Evolutionary conservation across 2,888 invertebrate genomes (phyloP).

Genomic region (Melieria crassipennis): DNA sequence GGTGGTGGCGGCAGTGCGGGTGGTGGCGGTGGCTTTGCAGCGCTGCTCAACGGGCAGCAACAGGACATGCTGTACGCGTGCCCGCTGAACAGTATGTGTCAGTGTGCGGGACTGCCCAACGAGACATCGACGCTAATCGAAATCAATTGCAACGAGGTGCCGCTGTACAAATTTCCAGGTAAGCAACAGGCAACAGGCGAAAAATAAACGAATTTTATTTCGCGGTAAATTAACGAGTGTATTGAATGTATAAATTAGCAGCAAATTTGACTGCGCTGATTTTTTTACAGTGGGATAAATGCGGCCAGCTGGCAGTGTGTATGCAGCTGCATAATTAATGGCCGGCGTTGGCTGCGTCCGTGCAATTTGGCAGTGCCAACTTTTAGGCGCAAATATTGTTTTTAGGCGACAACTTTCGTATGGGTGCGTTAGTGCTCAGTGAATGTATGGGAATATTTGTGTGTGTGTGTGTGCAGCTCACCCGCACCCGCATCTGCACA

Average conservation of each 20-base stretch:
- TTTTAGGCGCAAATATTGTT: too few species aligned
- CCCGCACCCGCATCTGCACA: slow-evolving; percentile 7
- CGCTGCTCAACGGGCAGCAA: slow-evolving; percentile 61
- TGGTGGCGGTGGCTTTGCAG: slow-evolving; percentile 53
- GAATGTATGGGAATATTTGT: slow-evolving; percentile 12
- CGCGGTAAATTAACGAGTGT: too few species aligned
- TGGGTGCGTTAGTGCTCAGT: not conserved
- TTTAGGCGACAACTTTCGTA: not conserved
- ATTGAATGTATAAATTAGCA: too few species aligned
- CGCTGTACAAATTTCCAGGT: slow-evolving; percentile 67
- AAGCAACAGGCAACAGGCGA: slow-evolving; percentile 44
- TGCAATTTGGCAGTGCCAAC: not conserved
- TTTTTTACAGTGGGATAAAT: too few species aligned
- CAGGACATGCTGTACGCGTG: slow-evolving; percentile 65
- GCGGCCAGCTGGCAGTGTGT: slow-evolving; percentile 27
- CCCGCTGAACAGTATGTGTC: slow-evolving; percentile 66
- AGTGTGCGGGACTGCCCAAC: slow-evolving; percentile 66
- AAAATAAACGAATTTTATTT: not conserved
- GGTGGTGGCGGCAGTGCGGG: slow-evolving; percentile 45
- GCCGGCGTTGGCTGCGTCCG: not conserved
- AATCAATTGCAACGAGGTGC: slow-evolving; percentile 67
- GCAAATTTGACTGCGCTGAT: too few species aligned
- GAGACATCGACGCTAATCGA: slow-evolving; percentile 66
- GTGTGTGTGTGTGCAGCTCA: not conserved
- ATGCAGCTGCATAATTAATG: slow-evolving; percentile 14